phyloP scores from a whole-genome alignment of 2,888 invertebrate species.

The Athalia circularis region DNA sequence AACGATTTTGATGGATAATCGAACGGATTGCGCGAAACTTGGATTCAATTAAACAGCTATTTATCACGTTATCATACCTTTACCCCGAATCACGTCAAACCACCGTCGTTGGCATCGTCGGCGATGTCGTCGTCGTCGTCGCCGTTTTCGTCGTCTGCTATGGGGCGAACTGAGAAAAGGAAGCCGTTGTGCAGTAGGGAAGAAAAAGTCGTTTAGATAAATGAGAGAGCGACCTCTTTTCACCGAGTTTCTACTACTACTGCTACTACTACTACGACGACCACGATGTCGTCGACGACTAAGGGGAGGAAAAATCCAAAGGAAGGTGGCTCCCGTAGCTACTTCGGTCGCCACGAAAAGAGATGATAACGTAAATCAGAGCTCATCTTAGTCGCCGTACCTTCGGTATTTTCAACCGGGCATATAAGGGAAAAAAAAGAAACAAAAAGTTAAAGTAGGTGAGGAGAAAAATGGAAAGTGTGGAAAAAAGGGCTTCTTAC shows the following conservation, averaged over 20 bases:
- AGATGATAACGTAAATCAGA: conserved; percentile 43
- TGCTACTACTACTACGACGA: no score
- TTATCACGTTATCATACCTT: no score
- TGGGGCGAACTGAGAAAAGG: not conserved
- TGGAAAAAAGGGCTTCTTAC: no score
- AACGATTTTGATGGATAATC: no score
- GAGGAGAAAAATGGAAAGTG: no score
- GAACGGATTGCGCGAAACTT: no score
- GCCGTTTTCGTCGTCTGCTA: not conserved
- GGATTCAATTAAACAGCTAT: no score
- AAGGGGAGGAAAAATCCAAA: no score
- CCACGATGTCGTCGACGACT: no score
- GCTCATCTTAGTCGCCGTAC: conserved; percentile 37
- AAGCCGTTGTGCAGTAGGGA: not conserved
- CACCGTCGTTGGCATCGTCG: no score
- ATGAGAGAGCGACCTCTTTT: conserved; percentile 40
- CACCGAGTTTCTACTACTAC: not conserved
- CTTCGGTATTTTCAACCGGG: conserved; percentile 4
- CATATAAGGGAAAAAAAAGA: not conserved
- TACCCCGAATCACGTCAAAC: no score
- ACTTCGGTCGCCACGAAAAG: conserved; percentile 24
- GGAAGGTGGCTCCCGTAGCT: not conserved
- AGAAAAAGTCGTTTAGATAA: conserved; percentile 40
- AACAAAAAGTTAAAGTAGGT: not conserved
- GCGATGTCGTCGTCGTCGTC: no score